phyloP scores from a whole-genome alignment of 2,888 invertebrate genomes.

The Drosophila infuscata region DNA sequence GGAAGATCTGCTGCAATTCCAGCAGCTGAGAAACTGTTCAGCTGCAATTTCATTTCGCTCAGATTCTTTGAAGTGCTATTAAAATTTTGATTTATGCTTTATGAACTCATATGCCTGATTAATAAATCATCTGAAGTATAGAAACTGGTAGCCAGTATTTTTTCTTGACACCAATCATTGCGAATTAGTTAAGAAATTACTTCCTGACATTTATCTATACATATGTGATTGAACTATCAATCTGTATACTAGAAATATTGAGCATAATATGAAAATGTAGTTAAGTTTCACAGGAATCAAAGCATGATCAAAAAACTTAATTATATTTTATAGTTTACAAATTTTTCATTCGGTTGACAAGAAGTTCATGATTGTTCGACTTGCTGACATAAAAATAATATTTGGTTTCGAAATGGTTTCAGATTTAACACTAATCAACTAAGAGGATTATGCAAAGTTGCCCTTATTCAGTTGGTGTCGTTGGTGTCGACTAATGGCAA shows the following conservation, averaged over 20 bases:
- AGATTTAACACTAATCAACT: not conserved
- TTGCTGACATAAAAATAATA: not conserved
- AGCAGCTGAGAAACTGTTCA: conserved; percentile 23
- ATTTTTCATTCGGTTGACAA: not conserved
- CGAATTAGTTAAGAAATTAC: conserved; percentile 5
- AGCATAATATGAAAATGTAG: not conserved
- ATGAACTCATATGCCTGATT: conserved; percentile 34
- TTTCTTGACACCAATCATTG: conserved; percentile 33
- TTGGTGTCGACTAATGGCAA: not conserved
- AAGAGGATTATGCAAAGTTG: not conserved
- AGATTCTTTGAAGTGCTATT: conserved; percentile 32
- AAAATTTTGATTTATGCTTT: conserved; percentile 48
- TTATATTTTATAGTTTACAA: not conserved
- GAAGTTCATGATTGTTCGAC: not conserved
- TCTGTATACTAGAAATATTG: not conserved
- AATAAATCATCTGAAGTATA: conserved; percentile 58
- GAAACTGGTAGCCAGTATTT: conserved; percentile 60
- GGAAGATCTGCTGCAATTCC: conserved; percentile 32
- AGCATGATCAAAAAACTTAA: not conserved
- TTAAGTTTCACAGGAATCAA: not conserved
- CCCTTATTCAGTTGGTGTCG: no score
- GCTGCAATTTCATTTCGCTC: conserved; percentile 39
- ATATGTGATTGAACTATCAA: not conserved
- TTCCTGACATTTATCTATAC: not conserved
- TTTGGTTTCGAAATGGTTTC: not conserved